Percentiles rank a stretch among this genome's conserved stretches.
Evolutionary conservation across 2,113 vertebrate species (phyloP).

Genomic region (Tor tambroides): DNA sequence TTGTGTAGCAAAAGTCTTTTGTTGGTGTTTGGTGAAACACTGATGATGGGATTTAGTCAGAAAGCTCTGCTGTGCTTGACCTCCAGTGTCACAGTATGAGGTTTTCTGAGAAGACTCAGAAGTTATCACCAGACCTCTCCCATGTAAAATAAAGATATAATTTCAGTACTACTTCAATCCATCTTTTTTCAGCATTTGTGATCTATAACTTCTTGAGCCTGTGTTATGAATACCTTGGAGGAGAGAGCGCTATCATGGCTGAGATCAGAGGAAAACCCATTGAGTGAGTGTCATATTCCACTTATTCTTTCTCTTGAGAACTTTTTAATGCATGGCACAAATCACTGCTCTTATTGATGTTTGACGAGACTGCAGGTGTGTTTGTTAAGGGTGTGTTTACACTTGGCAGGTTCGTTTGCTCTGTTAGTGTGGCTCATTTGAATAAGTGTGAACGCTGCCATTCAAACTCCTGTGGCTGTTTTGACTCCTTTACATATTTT

Average conservation of each 20-base stretch:
- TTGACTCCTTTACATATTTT: too few relatives aligned
- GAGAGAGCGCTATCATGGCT: slow-evolving; percentile 95
- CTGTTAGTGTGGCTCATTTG: too few relatives aligned
- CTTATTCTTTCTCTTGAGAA: not conserved
- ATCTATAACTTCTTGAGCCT: slow-evolving; percentile 98
- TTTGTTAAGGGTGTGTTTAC: not conserved
- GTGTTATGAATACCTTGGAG: slow-evolving; percentile 94
- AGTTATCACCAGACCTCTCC: not conserved
- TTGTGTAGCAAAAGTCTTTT: not conserved
- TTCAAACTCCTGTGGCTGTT: too few relatives aligned
- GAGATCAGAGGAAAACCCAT: slow-evolving; percentile 94
- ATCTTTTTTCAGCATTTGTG: slow-evolving; percentile 83
- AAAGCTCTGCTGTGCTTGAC: not conserved
- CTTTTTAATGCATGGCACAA: not conserved
- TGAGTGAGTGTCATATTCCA: slow-evolving; percentile 73
- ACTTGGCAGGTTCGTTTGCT: not conserved
- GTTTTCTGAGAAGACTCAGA: not conserved
- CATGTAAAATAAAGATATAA: not conserved
- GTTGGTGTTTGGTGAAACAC: slow-evolving; percentile 17
- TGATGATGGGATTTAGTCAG: slow-evolving; percentile 1
- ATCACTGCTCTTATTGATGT: not conserved
- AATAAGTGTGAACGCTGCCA: too few relatives aligned
- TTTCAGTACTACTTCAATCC: not conserved
- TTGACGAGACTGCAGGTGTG: not conserved
- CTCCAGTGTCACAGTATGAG: not conserved